Evolutionary conservation across 2,888 invertebrate genomes (phyloP), one percentile per base, ranked within the genome.

Genomic region (Acrobasis consociella): DNA sequence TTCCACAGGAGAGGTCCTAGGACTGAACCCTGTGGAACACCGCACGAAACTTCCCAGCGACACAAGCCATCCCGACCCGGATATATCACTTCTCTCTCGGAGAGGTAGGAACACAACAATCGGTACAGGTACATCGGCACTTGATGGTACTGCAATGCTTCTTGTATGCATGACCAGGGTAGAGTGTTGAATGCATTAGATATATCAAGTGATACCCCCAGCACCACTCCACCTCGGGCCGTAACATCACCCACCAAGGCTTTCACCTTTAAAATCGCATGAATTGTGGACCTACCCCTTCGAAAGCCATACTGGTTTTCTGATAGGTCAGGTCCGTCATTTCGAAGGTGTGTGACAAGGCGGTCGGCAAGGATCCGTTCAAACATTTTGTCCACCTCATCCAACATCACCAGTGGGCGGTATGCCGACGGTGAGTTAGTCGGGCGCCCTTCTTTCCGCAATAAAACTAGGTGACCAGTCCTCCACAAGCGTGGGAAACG

Each of bases 171-270:
- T 0, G n/a, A 11, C 65, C 69, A 72, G 49, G 73, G 74, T 7
- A 76, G 52, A 13, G 66, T 51, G 22, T 72, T 71, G 22, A 72
- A 73, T 1, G 71, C 69, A 38, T 72, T 71, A 49, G 64, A 64
- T 15, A 63, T 59, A 31, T 63, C 59, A 5, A 63, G 17, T 1
- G 59, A 39, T 11, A 39, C 39, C 39, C 9, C 39, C 9, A 39
- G 1, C 1, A 49, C 49, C 11, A 49, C 49, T 7, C n/a, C 49
- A 49, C 49, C 49, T n/a, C n/a, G 49, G 11, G n/a, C 13, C 13
- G n/a, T n/a, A 13, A n/a, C 49, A 11, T 49, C 49, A 13, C n/a
- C n/a, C 49, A 11, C 39, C 39, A 39, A 9, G 11, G 39, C 9
- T 39, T 59, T 55, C 1, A 63, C 50, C 3, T 13, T 49, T n/a